Evolutionary conservation across 2,888 invertebrate genomes (phyloP), one percentile per base, ranked within the genome.

Genomic region (Drosophila nigricruria): DNA sequence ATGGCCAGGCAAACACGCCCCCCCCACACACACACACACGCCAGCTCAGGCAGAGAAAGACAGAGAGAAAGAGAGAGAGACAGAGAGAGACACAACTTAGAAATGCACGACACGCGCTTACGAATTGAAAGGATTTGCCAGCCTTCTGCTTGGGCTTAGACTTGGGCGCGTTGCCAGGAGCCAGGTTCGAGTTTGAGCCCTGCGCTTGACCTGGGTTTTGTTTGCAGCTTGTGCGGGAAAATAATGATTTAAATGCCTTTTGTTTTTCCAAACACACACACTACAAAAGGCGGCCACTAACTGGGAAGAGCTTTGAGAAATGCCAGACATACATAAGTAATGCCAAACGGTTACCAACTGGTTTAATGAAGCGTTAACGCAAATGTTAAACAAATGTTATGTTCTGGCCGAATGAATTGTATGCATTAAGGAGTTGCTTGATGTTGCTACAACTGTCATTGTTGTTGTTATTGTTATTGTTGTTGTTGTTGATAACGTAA

Each of bases 301-400:
- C 23, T 56, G 64, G 34, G 4, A 18, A 30, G 66, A 50, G 69
- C 16, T 42, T 68, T 82, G 89, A 77, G 82, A 78, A 75, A 76
- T 75, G 63, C 74, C 89, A 84, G 88, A 25, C 69, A 67, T 69
- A 62, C 68, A 70, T 77, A 81, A 84, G 73, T 78, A 89, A 83
- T 73, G 84, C 62, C 61, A 23, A 61, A 47, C 25, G 32, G 70
- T 58, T 59, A 64, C 69, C 60, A 60, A 67, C 82, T 70, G 61
- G 82, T 62, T 77, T 91, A 91, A 82, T 90, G 87, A 80, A 80
- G 89, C 89, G 84, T 82, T 89, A 90, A 84, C 79, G 72, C 72
- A 87, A 91, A 91, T 90, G 88, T 87, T 90, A 91, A 89, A 90
- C 89, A 89, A 90, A 91, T 90, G 84, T 90, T 90, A 82, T 89